Conservation (phyloP, 2,888 invertebrate species). For the Drosophila nr. perissopoda region DNA sequence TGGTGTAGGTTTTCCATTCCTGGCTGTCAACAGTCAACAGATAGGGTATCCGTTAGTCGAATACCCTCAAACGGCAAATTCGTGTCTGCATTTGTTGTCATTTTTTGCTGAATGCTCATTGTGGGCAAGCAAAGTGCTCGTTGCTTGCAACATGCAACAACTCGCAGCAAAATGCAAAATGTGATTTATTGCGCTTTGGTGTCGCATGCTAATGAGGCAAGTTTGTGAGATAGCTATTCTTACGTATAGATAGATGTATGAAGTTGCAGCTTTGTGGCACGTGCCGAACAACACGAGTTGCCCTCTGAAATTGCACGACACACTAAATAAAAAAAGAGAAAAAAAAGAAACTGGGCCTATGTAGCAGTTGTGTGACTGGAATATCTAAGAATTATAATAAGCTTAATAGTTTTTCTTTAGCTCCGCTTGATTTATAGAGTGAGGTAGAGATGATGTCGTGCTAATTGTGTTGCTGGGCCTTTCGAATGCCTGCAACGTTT, state of each 20-base stretch:
- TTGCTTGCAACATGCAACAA: slow-evolving; percentile 51
- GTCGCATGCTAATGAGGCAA: slow-evolving; percentile 77
- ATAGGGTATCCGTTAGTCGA: slow-evolving; percentile 1
- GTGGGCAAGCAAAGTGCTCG: slow-evolving; percentile 26
- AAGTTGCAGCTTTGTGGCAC: slow-evolving; percentile 57
- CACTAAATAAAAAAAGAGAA: not conserved
- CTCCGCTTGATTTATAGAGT: slow-evolving; percentile 52
- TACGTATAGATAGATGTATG: slow-evolving; percentile 35
- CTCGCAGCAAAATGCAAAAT: slow-evolving; percentile 62
- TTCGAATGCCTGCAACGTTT: slow-evolving; percentile 26
- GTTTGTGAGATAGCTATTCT: slow-evolving; percentile 52
- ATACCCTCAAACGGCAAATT: not conserved
- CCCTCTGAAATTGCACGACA: slow-evolving; percentile 29
- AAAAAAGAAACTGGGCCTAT: slow-evolving; percentile 31
- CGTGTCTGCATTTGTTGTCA: not conserved
- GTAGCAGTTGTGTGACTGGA: slow-evolving; percentile 43
- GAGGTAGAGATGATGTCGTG: slow-evolving; percentile 58
- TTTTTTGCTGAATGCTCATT: slow-evolving; percentile 23
- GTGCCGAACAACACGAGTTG: slow-evolving; percentile 48
- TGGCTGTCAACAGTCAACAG: not conserved
- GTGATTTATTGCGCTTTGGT: slow-evolving; percentile 76
- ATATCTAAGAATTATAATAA: slow-evolving; percentile 57
- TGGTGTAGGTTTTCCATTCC: not conserved
- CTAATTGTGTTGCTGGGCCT: slow-evolving; percentile 63
- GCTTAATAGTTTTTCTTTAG: slow-evolving; percentile 59